A percentile compares a stretch with the other conserved stretches of the same genome.
phyloP scores from a whole-genome alignment of 2,888 invertebrate genomes.

The Euclidia mi region DNA sequence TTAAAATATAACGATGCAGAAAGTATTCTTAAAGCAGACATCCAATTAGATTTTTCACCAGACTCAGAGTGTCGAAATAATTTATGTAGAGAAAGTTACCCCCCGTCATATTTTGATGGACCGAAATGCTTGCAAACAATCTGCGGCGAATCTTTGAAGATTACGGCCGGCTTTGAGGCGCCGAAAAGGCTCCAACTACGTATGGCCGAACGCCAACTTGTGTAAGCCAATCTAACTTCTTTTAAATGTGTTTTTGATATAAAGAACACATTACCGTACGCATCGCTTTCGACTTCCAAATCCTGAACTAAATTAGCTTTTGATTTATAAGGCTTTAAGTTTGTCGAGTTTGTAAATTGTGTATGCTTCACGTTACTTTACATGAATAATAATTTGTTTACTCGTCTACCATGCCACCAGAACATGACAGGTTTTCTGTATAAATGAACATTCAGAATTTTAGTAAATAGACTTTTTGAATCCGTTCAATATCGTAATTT shows the following conservation, averaged over 20 bases:
- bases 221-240: constrained; percentile 90
- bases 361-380: constrained; percentile 40
- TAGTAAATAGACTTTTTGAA: no score
- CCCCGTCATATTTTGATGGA: constrained; percentile 84
- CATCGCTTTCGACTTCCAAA: constrained; percentile 78
- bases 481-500: no score
- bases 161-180: constrained; percentile 83
- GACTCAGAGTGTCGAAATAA: constrained; percentile 68
- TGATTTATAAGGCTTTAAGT: constrained; percentile 82
- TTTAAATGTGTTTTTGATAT: constrained; percentile 90
- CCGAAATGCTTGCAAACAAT: constrained; percentile 86
- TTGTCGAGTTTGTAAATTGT: constrained; percentile 58
- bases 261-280: constrained; percentile 87
- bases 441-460: not conserved
- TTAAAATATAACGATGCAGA: constrained; percentile 11
- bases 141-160: constrained; percentile 85
- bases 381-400: constrained; percentile 46
- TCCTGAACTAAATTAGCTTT: constrained; percentile 85
- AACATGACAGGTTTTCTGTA: not conserved
- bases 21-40: constrained; percentile 18
- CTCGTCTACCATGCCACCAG: constrained; percentile 9
- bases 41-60: constrained; percentile 43
- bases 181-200: constrained; percentile 83
- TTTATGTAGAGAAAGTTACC: constrained; percentile 79
- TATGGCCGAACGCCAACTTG: constrained; percentile 87